Evolutionary conservation across 2,888 invertebrate species (phyloP).

Genomic region (Ormia ochracea): DNA sequence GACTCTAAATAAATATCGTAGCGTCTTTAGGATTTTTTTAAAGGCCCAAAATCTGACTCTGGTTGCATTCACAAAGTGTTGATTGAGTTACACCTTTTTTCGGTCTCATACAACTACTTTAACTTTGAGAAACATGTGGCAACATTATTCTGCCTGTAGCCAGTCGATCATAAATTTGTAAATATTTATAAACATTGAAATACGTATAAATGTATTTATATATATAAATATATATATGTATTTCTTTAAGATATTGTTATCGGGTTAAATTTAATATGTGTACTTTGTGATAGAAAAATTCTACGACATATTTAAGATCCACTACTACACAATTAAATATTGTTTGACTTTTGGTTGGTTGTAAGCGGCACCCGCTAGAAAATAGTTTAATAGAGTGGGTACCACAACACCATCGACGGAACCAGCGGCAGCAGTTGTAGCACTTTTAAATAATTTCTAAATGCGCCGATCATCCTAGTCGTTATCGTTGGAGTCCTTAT

Average conservation of each 20-base stretch:
- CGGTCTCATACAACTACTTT: too few relatives aligned
- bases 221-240: not conserved
- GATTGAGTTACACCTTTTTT: too few relatives aligned
- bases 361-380: not conserved
- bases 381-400: constrained; percentile 21
- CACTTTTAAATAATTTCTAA: constrained; percentile 32
- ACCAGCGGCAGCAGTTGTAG: constrained; percentile 22
- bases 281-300: constrained; percentile 43
- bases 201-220: not conserved
- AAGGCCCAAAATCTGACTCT: too few relatives aligned
- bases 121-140: too few relatives aligned
- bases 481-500: constrained; percentile 62
- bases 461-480: constrained; percentile 58
- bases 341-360: constrained; percentile 23
- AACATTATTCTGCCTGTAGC: not conserved
- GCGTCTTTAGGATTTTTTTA: too few relatives aligned
- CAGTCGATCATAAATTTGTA: constrained; percentile 9
- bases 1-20: too few relatives aligned
- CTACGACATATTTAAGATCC: constrained; percentile 9
- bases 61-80: too few relatives aligned
- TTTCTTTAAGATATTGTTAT: constrained; percentile 56
- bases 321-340: constrained; percentile 26
- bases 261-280: constrained; percentile 31
- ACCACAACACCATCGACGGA: constrained; percentile 4
- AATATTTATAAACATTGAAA: not conserved